phyloP scores from a whole-genome alignment of 2,797 vertebrate species.

The Cirrhinus mrigala region DNA sequence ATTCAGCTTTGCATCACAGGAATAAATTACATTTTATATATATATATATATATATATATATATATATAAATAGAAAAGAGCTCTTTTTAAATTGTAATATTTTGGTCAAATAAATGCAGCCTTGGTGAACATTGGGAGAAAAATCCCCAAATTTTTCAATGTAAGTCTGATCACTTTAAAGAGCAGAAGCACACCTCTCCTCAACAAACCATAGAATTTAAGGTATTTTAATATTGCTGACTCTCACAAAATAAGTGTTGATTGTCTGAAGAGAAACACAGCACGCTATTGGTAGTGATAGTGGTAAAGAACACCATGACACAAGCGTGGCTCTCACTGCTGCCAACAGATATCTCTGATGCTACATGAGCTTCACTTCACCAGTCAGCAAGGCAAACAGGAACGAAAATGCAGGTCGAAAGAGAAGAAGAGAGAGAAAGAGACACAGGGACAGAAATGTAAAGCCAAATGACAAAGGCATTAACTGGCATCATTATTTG shows the following conservation, averaged over 20 bases:
- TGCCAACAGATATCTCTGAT: constrained; percentile 11
- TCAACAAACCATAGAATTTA: background rate
- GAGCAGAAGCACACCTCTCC: background rate
- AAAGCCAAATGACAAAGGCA: background rate
- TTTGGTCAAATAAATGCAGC: background rate
- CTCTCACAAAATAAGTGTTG: background rate
- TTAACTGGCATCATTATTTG: background rate
- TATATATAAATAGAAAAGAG: background rate
- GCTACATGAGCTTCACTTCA: background rate
- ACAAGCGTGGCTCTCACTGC: constrained; percentile 6
- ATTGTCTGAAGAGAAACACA: background rate
- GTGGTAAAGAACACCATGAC: constrained; percentile 2
- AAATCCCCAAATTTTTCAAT: background rate
- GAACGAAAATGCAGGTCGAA: background rate
- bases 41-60: too few relatives aligned
- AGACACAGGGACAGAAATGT: constrained; percentile 24
- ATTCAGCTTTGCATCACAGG: background rate
- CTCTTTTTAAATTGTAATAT: background rate
- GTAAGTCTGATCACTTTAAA: background rate
- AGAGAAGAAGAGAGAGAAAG: constrained; percentile 56
- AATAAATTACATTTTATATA: background rate
- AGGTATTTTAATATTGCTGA: background rate
- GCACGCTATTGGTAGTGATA: background rate
- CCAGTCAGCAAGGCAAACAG: background rate
- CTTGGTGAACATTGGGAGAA: background rate